Percentiles rank a stretch among this genome's conserved stretches.
Conservation (phyloP, 2,113 vertebrate genomes). For the Poecile atricapillus region DNA sequence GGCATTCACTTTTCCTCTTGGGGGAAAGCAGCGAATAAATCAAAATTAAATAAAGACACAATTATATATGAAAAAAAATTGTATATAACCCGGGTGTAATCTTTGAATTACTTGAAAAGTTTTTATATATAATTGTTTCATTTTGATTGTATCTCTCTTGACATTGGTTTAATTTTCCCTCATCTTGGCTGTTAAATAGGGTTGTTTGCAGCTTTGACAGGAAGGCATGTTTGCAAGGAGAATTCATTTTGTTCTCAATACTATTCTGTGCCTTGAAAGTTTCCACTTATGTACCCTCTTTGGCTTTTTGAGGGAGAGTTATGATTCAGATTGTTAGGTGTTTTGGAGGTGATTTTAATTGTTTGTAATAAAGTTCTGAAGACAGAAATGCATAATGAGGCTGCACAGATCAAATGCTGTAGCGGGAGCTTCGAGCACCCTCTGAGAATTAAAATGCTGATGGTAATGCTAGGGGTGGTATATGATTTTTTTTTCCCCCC, state of each 20-base stretch:
- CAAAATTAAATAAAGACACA: background rate
- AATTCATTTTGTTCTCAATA: background rate
- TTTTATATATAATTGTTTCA: background rate
- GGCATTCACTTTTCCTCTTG: background rate
- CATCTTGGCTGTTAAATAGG: background rate
- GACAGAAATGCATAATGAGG: background rate
- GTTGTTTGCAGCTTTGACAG: background rate
- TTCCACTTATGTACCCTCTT: background rate
- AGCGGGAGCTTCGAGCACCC: background rate
- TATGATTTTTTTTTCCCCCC: background rate
- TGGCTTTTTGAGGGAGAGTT: background rate
- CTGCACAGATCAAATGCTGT: background rate
- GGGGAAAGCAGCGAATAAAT: background rate
- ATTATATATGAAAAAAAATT: background rate
- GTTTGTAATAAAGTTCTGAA: background rate
- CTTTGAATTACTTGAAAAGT: background rate
- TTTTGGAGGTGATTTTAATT: background rate
- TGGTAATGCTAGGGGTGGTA: background rate
- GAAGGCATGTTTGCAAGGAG: background rate
- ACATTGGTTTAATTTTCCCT: slow-evolving; percentile 21
- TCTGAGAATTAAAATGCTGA: slow-evolving; percentile 21
- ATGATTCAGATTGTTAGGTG: background rate
- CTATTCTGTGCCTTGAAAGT: background rate
- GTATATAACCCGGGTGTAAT: background rate
- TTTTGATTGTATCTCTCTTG: background rate